Percentiles rank a stretch among this genome's conserved stretches.
These are phyloP conservation scores for Pseudeuparius sepicola DNA, from an alignment of 2,888 invertebrate genomes.

Conservation along the genomic window DNA sequence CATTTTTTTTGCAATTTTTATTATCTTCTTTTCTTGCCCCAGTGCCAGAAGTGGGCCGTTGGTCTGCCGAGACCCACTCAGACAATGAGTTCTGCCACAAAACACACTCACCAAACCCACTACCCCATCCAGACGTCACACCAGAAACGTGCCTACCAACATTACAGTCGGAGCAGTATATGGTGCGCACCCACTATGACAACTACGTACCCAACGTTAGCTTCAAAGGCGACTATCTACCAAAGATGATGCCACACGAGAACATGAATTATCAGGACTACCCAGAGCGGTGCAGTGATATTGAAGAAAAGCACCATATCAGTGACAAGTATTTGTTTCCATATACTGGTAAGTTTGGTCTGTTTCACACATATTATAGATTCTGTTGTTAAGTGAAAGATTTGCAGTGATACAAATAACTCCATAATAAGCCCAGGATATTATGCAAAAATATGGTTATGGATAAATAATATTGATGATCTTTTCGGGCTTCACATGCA, in stretches of 20 bases:
- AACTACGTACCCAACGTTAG: slow-evolving; percentile 31
- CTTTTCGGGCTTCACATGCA: too few species aligned
- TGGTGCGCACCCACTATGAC: slow-evolving; percentile 35
- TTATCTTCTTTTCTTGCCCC: slow-evolving; percentile 15
- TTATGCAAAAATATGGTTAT: too few species aligned
- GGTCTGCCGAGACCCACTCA: slow-evolving; percentile 72
- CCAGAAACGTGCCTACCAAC: slow-evolving; percentile 48
- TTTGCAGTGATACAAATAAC: too few species aligned
- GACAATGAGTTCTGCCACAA: slow-evolving; percentile 59
- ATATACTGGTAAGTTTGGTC: slow-evolving; percentile 59
- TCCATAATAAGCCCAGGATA: too few species aligned
- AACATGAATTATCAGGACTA: slow-evolving; percentile 44
- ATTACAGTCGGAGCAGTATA: slow-evolving; percentile 42
- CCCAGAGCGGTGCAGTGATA: slow-evolving; percentile 56
- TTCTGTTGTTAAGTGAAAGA: not conserved
- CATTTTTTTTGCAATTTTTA: slow-evolving; percentile 1
- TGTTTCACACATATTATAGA: too few species aligned
- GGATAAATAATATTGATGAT: too few species aligned
- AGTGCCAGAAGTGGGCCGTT: slow-evolving; percentile 47
- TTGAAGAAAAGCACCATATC: slow-evolving; percentile 59
- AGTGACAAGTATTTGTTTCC: slow-evolving; percentile 77
- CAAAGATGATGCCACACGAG: slow-evolving; percentile 35
- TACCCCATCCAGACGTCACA: slow-evolving; percentile 70
- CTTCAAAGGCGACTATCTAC: slow-evolving; percentile 34
- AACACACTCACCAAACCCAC: slow-evolving; percentile 56